Conservation (phyloP, 2,797 vertebrate genomes). For the Lepus oiostolus region DNA sequence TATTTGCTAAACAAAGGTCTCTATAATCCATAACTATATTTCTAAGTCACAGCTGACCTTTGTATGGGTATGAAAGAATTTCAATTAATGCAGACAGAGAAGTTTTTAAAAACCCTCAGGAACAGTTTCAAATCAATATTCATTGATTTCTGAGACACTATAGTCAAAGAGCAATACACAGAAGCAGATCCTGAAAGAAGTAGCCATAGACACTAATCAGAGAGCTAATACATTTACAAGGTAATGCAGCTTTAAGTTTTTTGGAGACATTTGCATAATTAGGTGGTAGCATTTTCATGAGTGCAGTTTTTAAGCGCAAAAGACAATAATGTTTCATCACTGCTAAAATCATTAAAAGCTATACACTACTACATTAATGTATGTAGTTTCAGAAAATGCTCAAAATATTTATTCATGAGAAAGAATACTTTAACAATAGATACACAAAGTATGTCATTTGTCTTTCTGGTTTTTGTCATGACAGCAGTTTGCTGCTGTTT, state of each 20-base stretch:
- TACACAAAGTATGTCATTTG: slow-evolving; percentile 52
- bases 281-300: slow-evolving; percentile 32
- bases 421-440: slow-evolving; percentile 62
- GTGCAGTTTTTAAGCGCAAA: slow-evolving; percentile 62
- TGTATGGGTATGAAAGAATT: slow-evolving; percentile 55
- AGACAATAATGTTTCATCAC: slow-evolving; percentile 71
- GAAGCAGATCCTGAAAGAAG: slow-evolving; percentile 44
- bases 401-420: slow-evolving; percentile 77
- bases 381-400: slow-evolving; percentile 65
- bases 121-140: slow-evolving; percentile 77
- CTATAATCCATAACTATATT: slow-evolving; percentile 26
- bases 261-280: slow-evolving; percentile 66
- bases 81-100: slow-evolving; percentile 62
- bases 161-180: slow-evolving; percentile 65
- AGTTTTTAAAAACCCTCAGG: background rate
- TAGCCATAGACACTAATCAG: slow-evolving; percentile 58
- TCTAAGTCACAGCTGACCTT: slow-evolving; percentile 28
- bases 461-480: slow-evolving; percentile 57
- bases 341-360: slow-evolving; percentile 72
- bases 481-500: slow-evolving; percentile 65
- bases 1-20: slow-evolving; percentile 47
- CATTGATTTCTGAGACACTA: slow-evolving; percentile 72
- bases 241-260: background rate
- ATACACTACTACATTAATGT: slow-evolving; percentile 47
- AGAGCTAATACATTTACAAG: slow-evolving; percentile 52